Base-by-base conservation (phyloP, 2,113 vertebrate genomes). In the Strigops habroptila region DNA sequence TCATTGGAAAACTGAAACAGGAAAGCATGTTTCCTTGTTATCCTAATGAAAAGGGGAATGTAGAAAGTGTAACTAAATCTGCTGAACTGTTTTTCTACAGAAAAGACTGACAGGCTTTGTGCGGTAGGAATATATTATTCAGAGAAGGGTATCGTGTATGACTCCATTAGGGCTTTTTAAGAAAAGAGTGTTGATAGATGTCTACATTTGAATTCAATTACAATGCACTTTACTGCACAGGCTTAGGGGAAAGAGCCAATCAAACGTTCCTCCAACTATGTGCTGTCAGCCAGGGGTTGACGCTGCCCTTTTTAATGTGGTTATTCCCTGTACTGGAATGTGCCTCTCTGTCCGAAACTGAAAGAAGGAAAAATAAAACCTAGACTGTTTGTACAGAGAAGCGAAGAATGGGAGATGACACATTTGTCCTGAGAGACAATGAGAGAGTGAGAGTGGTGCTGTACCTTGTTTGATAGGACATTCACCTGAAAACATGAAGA, bases 71-170 rank as follows among this genome's bases (percentile, higher is more conserved):
- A 86, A 62, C 52, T 89, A 96, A 95, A 94, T 94, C 92, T 97
- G 35, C 52, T 93, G 88, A 89, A 89, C 19, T 97, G 82, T 88
- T 63, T 96, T 96, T 97, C 89, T 97, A 48, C 81, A 96, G 93
- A 94, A 96, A 97, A 97, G 86, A 95, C 78, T 95, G 91, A 93
- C 90, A 97, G 91, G 48, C 90, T 97, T 96, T 96, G 92, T 95
- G 71, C 82, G 24, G 87, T 94, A 95, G 79, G 94, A 97, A 95
- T 96, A 86, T 62, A 96, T 97, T 97, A 97, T 91, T 95, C 94
- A 46, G 89, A 95, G 81, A 97, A 93, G 70, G 64, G 18, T 93
- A 82, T 57, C 94, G 82, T 89, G 88, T 94, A 77, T 96, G 83
- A 95, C 93, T 96, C 65, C 48, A 60, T 84, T 52, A 95, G 80